Conservation (phyloP, 2,113 vertebrate species). For the Phrynosoma platyrhinos region DNA sequence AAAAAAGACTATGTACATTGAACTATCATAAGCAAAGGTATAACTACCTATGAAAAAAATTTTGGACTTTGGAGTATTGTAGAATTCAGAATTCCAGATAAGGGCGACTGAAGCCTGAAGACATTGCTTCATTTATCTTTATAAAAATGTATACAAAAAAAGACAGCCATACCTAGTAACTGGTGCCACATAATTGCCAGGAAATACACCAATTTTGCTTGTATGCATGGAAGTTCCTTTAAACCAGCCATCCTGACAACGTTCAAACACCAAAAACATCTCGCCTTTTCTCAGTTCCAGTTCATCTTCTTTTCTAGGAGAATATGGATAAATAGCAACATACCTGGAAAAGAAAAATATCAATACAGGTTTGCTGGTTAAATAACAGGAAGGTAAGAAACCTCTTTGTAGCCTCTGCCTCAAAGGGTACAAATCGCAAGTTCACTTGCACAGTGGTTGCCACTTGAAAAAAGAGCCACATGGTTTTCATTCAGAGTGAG, state of each 20-base stretch:
- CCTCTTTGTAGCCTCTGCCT: not conserved
- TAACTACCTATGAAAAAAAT: no score
- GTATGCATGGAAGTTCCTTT: constrained; percentile 99
- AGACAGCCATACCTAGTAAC: constrained; percentile 85
- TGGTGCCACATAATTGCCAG: constrained; percentile 97
- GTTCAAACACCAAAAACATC: constrained; percentile 97
- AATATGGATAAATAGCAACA: constrained; percentile 94
- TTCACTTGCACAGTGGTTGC: not conserved
- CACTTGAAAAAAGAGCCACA: not conserved
- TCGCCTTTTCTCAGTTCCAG: constrained; percentile 96
- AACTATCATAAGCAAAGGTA: no score
- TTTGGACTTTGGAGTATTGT: no score
- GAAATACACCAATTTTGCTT: constrained; percentile 97
- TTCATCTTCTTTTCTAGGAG: constrained; percentile 95
- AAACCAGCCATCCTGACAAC: constrained; percentile 99
- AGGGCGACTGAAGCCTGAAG: no score
- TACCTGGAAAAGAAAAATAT: constrained; percentile 73
- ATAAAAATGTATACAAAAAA: constrained; percentile 54
- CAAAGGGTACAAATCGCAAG: not conserved
- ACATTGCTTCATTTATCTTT: not conserved
- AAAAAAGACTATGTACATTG: no score
- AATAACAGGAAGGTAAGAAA: not conserved
- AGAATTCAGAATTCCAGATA: no score
- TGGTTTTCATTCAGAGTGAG: not conserved
- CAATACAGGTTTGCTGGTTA: not conserved